Evolutionary conservation across 2,113 vertebrate species (phyloP).

Genomic region (Oreochromis spilurus): DNA sequence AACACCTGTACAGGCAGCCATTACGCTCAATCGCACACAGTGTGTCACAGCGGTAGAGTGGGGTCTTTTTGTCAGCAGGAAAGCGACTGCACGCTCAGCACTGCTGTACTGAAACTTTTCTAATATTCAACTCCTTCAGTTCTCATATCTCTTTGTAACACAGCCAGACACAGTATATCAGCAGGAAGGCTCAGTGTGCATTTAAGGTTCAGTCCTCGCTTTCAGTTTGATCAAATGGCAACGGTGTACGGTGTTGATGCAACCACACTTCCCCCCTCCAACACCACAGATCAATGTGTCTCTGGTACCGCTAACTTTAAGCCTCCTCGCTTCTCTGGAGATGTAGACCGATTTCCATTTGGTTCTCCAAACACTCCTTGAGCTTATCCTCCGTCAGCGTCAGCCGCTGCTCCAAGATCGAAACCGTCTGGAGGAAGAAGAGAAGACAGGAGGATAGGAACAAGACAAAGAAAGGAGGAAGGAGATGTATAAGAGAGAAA

Average conservation of each 20-base stretch:
- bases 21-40: background rate
- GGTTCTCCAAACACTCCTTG: conserved; percentile 90
- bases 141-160: conserved; percentile 13
- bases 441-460: background rate
- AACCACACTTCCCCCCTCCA: background rate
- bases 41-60: background rate
- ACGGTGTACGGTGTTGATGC: background rate
- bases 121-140: conserved; percentile 38
- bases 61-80: conserved; percentile 58
- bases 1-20: background rate
- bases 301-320: conserved; percentile 8
- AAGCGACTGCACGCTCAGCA: conserved; percentile 49
- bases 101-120: conserved; percentile 36
- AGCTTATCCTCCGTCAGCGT: conserved; percentile 92
- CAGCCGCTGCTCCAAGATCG: conserved; percentile 84
- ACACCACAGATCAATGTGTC: background rate
- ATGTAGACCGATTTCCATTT: conserved; percentile 79
- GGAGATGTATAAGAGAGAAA: conserved; percentile 25
- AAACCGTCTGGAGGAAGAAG: conserved; percentile 65
- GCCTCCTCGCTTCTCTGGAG: conserved; percentile 40
- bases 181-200: background rate
- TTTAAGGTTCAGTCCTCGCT: background rate
- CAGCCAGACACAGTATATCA: background rate
- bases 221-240: background rate
- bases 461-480: conserved; percentile 2